These are phyloP conservation scores for Labeo rohita DNA, from an alignment of 2,113 vertebrate species.

Conservation along the genomic window DNA sequence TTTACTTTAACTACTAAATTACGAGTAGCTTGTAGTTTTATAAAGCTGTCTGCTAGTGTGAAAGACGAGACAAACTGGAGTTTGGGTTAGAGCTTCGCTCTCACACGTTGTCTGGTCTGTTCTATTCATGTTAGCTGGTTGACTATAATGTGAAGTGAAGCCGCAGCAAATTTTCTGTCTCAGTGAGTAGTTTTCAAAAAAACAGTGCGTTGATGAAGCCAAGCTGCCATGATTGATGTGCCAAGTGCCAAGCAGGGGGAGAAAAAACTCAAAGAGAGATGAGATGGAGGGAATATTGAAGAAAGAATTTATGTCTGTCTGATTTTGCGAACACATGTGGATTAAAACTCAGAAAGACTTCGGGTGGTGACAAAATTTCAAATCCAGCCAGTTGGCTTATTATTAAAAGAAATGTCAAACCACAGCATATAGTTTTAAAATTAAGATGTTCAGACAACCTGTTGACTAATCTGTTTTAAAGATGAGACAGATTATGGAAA, in stretches of 20 bases:
- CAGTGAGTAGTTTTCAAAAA: conserved; percentile 37
- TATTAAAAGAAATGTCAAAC: conserved; percentile 14
- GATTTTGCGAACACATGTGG: background rate
- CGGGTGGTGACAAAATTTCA: background rate
- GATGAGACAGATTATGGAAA: background rate
- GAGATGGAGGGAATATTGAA: background rate
- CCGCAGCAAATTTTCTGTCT: conserved; percentile 41
- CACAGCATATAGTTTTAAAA: background rate
- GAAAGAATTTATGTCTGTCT: conserved; percentile 7
- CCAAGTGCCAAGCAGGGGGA: background rate
- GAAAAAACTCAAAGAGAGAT: background rate
- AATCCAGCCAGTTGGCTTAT: background rate
- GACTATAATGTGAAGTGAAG: conserved; percentile 39
- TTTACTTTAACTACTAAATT: background rate
- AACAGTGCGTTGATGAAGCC: conserved; percentile 36
- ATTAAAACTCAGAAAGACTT: conserved; percentile 6
- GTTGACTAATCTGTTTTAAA: background rate
- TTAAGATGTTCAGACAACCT: background rate
- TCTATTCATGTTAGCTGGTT: conserved; percentile 12
- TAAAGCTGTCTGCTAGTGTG: background rate
- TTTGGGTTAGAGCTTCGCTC: background rate
- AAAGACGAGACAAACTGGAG: conserved; percentile 1
- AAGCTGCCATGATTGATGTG: conserved; percentile 26
- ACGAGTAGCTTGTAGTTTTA: background rate
- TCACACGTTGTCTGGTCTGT: conserved; percentile 22